Evolutionary conservation across 1,140 invertebrate species (phyloP).

Genomic region (Anastrepha ludens): DNA sequence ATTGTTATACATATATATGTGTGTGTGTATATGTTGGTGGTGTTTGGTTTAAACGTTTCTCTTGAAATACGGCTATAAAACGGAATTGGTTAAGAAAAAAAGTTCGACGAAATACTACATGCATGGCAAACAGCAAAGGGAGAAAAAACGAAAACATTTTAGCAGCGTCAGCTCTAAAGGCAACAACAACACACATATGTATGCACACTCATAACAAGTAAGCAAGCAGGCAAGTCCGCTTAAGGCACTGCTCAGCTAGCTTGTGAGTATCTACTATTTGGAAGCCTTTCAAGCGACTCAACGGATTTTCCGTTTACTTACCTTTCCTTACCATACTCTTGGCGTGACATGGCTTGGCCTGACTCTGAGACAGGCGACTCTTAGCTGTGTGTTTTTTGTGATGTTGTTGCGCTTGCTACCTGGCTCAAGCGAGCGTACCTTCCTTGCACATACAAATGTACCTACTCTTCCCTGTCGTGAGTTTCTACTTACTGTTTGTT

Average conservation of each 20-base stretch:
- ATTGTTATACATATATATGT: background rate
- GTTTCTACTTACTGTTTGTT: too few species aligned
- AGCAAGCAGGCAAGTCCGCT: background rate
- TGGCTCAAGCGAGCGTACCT: background rate
- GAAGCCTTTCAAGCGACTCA: constrained; percentile 69
- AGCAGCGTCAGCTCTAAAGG: background rate
- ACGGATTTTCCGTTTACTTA: constrained; percentile 41
- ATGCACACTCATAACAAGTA: too few species aligned
- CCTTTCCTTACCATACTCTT: constrained; percentile 15
- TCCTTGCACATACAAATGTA: background rate
- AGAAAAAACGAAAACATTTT: background rate
- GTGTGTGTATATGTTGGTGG: background rate
- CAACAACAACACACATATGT: background rate
- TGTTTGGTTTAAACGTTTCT: constrained; percentile 39
- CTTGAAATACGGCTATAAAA: background rate
- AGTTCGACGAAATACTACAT: background rate
- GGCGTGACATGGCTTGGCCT: background rate
- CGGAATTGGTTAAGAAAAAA: constrained; percentile 39
- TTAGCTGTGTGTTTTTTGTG: background rate
- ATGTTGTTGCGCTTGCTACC: background rate
- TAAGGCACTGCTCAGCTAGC: background rate
- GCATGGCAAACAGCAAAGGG: background rate
- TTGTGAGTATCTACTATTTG: constrained; percentile 64
- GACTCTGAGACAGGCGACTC: constrained; percentile 4
- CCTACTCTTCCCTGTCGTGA: background rate